Evolutionary conservation across 1,140 invertebrate species (phyloP).

Genomic region (Drosophila bocqueti): DNA sequence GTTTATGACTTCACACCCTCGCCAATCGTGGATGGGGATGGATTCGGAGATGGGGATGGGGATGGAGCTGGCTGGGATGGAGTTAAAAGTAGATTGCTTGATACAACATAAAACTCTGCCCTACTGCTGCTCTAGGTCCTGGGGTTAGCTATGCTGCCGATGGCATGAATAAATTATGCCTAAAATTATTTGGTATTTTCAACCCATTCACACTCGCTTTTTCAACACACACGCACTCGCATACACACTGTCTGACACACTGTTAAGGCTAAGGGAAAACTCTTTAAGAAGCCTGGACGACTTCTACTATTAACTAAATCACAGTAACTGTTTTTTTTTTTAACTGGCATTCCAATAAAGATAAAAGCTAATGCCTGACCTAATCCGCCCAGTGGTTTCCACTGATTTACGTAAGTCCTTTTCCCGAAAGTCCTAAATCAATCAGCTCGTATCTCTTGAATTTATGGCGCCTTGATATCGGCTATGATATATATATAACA

Average conservation of each 20-base stretch:
- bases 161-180: conserved; percentile 49
- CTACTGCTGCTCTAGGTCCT: conserved; percentile 26
- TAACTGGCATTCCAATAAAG: conserved; percentile 37
- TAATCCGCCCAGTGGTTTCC: conserved; percentile 16
- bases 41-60: too few relatives aligned
- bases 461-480: conserved; percentile 34
- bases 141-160: conserved; percentile 39
- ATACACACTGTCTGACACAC: not conserved
- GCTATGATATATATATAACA: conserved; percentile 3
- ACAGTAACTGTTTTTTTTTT: conserved; percentile 50
- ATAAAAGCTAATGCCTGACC: conserved; percentile 35
- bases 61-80: conserved; percentile 10
- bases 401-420: conserved; percentile 27
- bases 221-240: not conserved
- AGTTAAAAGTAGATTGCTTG: conserved; percentile 51
- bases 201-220: conserved; percentile 14
- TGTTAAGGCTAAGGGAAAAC: conserved; percentile 43
- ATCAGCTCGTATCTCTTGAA: conserved; percentile 3
- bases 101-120: conserved; percentile 27
- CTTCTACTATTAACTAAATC: conserved; percentile 56
- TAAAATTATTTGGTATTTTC: conserved; percentile 30
- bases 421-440: conserved; percentile 18
- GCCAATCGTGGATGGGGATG: not conserved
- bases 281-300: conserved; percentile 23
- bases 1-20: conserved; percentile 33